These are phyloP conservation scores for Cataglyphis hispanica DNA, from an alignment of 1,140 invertebrate genomes.

Conservation along the genomic window DNA sequence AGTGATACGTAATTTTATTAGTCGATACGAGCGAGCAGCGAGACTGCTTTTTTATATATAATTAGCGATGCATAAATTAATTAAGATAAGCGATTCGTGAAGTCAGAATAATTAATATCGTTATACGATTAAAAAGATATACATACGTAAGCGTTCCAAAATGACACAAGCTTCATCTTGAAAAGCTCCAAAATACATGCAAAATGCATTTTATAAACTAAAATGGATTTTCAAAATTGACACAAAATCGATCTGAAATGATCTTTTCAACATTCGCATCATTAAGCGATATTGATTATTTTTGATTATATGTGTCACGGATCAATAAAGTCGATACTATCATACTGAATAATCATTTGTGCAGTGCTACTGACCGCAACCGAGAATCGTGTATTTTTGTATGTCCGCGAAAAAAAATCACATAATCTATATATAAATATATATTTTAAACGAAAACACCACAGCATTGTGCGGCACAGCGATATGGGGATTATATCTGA, in stretches of 20 bases:
- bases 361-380: slow-evolving; percentile 55
- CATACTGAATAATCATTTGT: slow-evolving; percentile 55
- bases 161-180: neutral
- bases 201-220: neutral
- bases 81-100: slow-evolving; percentile 14
- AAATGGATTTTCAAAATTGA: neutral
- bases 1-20: slow-evolving; percentile 1
- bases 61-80: slow-evolving; percentile 5
- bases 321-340: slow-evolving; percentile 22
- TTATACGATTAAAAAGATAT: neutral
- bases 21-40: slow-evolving; percentile 1
- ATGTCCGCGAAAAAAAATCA: slow-evolving; percentile 55
- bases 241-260: no score
- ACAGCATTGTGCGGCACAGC: slow-evolving; percentile 14
- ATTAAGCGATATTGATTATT: slow-evolving; percentile 4
- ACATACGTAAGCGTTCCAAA: neutral
- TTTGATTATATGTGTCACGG: neutral
- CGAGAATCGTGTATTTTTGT: slow-evolving; percentile 75
- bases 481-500: slow-evolving; percentile 10
- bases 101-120: slow-evolving; percentile 4
- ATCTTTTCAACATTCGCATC: neutral
- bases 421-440: slow-evolving; percentile 62
- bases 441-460: slow-evolving; percentile 69
- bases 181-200: neutral
- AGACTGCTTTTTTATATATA: neutral